A percentile compares a stretch with the other conserved stretches of the same genome.
Evolutionary conservation across 2,888 invertebrate genomes (phyloP).

Genomic region (Perizoma flavofasciatum): DNA sequence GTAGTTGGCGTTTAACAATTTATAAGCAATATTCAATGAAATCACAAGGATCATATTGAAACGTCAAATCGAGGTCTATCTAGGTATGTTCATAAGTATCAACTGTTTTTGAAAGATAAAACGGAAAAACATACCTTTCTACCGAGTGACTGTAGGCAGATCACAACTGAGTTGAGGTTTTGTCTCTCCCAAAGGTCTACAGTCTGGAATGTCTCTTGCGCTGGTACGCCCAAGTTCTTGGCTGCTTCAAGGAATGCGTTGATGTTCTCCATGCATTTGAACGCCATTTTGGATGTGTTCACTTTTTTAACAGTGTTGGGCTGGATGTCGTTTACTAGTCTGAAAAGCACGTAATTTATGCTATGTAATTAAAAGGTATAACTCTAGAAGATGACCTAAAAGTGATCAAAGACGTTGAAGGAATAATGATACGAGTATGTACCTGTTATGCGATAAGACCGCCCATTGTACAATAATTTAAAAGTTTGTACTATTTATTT

Average conservation of each 20-base stretch:
- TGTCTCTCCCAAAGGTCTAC: conserved; percentile 98
- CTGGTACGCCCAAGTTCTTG: conserved; percentile 93
- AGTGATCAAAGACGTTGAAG: no score
- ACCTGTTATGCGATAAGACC: no score
- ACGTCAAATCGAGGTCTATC: no score
- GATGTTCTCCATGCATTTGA: conserved; percentile 99
- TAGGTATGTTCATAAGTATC: no score
- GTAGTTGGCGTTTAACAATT: no score
- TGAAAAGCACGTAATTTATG: conserved; percentile 61
- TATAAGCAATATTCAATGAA: no score
- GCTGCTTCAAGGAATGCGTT: conserved; percentile 95
- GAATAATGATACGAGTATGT: no score
- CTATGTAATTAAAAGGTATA: neutral
- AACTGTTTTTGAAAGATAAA: no score
- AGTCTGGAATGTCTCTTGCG: conserved; percentile 98
- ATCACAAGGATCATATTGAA: no score
- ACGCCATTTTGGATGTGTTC: conserved; percentile 95
- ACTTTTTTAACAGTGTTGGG: conserved; percentile 95
- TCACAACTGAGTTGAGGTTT: conserved; percentile 97
- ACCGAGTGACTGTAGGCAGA: conserved; percentile 96
- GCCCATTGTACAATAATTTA: no score
- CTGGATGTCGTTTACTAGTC: conserved; percentile 93
- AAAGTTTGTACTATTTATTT: no score
- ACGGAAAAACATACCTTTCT: conserved; percentile 92
- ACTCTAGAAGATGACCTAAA: no score